Percentiles rank a stretch among this genome's conserved stretches.
phyloP scores from a whole-genome alignment of 1,140 invertebrate genomes.

The Rhyzopertha dominica region DNA sequence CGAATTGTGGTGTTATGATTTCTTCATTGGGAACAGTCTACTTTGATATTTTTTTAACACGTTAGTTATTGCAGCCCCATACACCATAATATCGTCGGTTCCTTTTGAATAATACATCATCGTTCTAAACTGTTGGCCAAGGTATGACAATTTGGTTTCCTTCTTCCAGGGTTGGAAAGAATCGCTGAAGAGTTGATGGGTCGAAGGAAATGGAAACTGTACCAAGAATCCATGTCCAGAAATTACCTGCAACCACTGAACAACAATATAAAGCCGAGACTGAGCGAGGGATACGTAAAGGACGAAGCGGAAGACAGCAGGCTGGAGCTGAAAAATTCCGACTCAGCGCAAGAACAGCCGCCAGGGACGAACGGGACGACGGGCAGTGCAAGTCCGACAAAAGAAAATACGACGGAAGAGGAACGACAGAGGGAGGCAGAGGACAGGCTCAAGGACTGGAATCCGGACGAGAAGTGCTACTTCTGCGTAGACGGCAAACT shows the following conservation, averaged over 20 bases:
- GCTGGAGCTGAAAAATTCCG: conserved; percentile 8
- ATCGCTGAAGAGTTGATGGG: conserved; percentile 94
- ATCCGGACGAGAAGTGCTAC: conserved; percentile 78
- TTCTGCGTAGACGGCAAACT: conserved; percentile 80
- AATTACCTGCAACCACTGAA: conserved; percentile 49
- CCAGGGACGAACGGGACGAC: conserved; percentile 8
- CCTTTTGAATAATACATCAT: too few relatives aligned
- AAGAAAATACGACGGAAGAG: conserved; percentile 45
- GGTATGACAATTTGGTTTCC: too few relatives aligned
- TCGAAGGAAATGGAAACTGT: conserved; percentile 88
- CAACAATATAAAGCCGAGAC: conserved; percentile 42
- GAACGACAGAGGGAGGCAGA: conserved; percentile 17
- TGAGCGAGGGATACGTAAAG: conserved; percentile 29
- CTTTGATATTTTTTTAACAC: too few relatives aligned
- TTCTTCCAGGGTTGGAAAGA: conserved; percentile 92
- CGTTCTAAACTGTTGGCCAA: too few relatives aligned
- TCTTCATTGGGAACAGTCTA: too few relatives aligned
- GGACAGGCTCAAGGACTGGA: conserved; percentile 65
- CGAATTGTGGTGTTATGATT: too few relatives aligned
- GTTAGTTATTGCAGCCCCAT: too few relatives aligned
- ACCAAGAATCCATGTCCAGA: conserved; percentile 73
- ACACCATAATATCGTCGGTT: too few relatives aligned
- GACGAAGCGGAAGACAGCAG: conserved; percentile 28
- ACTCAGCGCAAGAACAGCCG: conserved; percentile 25
- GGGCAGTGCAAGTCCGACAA: conserved; percentile 37